phyloP scores from a whole-genome alignment of 2,888 invertebrate species.

The Nudaria mundana region DNA sequence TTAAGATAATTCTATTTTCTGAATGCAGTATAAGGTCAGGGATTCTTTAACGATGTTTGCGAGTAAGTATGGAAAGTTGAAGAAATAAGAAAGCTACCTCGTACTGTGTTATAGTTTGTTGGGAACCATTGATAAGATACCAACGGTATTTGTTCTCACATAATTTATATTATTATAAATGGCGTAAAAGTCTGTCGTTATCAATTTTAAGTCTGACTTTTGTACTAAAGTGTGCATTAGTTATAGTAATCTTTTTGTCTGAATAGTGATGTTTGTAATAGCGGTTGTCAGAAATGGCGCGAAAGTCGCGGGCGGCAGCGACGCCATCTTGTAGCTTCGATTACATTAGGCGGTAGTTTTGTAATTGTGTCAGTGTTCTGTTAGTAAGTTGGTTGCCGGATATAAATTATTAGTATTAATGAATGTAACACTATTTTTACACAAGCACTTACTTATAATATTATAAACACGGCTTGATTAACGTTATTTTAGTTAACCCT shows the following conservation, averaged over 20 bases:
- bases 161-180: conserved; percentile 37
- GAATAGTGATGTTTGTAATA: background rate
- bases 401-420: conserved; percentile 36
- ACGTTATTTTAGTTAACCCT: conserved; percentile 29
- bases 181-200: conserved; percentile 33
- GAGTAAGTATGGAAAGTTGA: conserved; percentile 17
- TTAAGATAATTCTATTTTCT: conserved; percentile 34
- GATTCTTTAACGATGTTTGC: conserved; percentile 31
- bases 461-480: conserved; percentile 30
- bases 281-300: background rate
- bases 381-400: conserved; percentile 24
- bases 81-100: conserved; percentile 24
- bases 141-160: conserved; percentile 33
- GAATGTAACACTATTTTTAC: conserved; percentile 30
- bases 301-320: conserved; percentile 5
- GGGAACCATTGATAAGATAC: conserved; percentile 26
- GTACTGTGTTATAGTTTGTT: conserved; percentile 26
- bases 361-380: conserved; percentile 27
- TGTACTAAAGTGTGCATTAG: conserved; percentile 44
- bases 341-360: conserved; percentile 3
- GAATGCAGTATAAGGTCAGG: conserved; percentile 34
- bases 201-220: conserved; percentile 69
- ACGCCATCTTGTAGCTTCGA: background rate
- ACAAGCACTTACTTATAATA: conserved; percentile 29
- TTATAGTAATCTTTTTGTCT: conserved; percentile 21